Conservation (phyloP, 2,797 vertebrate genomes). For the Lophotriccus pileatus region DNA sequence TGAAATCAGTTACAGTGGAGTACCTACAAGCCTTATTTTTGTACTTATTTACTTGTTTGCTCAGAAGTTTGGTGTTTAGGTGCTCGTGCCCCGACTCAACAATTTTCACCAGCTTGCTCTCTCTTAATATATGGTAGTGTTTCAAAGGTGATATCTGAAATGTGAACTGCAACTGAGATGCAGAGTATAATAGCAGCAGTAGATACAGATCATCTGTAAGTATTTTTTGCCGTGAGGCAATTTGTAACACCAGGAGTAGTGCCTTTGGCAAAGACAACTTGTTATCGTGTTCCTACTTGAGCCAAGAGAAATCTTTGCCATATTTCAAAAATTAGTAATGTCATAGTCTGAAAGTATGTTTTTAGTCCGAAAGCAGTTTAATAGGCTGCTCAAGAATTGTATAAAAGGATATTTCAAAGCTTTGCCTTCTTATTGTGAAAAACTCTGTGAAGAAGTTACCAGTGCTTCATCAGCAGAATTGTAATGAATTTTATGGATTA, state of each 20-base stretch:
- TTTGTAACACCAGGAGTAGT: not conserved
- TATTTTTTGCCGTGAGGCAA: not conserved
- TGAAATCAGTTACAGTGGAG: not conserved
- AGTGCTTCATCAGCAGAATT: slow-evolving; percentile 3
- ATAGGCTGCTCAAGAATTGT: not conserved
- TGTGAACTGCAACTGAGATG: not conserved
- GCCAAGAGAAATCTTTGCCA: not conserved
- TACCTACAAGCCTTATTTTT: not conserved
- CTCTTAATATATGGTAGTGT: not conserved
- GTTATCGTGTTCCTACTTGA: not conserved
- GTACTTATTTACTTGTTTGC: not conserved
- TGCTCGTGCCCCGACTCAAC: not conserved
- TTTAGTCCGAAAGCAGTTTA: not conserved
- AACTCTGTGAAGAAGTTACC: not conserved
- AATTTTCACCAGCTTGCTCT: not conserved
- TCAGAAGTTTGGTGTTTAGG: not conserved
- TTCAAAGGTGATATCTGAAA: not conserved
- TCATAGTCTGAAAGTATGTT: not conserved
- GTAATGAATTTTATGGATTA: slow-evolving; percentile 13
- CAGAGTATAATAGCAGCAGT: not conserved
- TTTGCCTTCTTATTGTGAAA: not conserved
- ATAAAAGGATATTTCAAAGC: not conserved
- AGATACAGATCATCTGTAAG: not conserved
- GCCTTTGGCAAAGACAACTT: not conserved
- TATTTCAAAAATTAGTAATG: not conserved